A percentile compares a stretch with the other conserved stretches of the same genome.
Evolutionary conservation across 2,113 vertebrate species (phyloP).

Genomic region (Cichladusa arquata): DNA sequence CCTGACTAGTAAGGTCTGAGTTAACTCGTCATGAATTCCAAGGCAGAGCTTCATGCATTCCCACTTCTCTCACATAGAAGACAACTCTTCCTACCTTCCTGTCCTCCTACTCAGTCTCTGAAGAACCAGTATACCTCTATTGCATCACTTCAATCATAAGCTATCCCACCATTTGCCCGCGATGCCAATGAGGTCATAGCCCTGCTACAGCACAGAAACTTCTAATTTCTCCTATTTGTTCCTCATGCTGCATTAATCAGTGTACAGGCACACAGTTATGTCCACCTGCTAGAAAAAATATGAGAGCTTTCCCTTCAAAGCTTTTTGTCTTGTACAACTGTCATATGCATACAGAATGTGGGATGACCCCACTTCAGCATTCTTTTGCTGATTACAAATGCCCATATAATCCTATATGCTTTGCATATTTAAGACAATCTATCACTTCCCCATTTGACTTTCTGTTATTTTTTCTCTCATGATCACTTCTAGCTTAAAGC

Average conservation of each 20-base stretch:
- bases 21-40: not conserved
- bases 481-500: not conserved
- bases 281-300: not conserved
- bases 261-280: not conserved
- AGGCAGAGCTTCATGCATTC: not conserved
- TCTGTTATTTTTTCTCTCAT: not conserved
- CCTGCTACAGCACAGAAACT: not conserved
- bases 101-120: not conserved
- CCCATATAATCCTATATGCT: fast-evolving
- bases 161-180: not conserved
- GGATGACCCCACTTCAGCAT: not conserved
- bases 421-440: not conserved
- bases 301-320: not conserved
- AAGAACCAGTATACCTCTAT: not conserved
- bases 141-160: not conserved
- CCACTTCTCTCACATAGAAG: not conserved
- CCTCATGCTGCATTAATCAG: not conserved
- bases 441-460: not conserved
- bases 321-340: not conserved
- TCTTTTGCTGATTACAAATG: not conserved
- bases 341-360: not conserved
- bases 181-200: not conserved
- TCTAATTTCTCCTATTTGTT: not conserved
- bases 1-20: not conserved
- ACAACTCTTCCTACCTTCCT: not conserved